Conservation (phyloP, 2,113 vertebrate species). For the Thoracochromis brauschi region DNA sequence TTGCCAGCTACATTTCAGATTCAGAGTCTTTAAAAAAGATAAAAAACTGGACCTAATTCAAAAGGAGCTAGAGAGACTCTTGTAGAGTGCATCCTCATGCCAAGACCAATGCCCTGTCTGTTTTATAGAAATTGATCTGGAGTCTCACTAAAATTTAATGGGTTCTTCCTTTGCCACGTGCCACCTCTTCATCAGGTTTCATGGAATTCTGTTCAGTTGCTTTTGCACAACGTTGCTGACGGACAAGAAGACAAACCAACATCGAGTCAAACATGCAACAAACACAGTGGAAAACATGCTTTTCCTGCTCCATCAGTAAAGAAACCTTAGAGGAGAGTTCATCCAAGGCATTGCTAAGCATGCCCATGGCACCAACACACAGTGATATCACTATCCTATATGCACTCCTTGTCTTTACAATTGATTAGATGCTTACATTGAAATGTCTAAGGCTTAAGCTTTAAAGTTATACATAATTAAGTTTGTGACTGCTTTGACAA, state of each 20-base stretch:
- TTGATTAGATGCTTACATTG: neutral
- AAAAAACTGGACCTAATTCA: slow-evolving; percentile 42
- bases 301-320: neutral
- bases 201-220: neutral
- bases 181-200: neutral
- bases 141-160: neutral
- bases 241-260: neutral
- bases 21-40: neutral
- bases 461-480: neutral
- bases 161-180: neutral
- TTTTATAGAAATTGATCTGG: neutral
- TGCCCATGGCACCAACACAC: slow-evolving; percentile 7
- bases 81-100: neutral
- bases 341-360: slow-evolving; percentile 59
- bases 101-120: neutral
- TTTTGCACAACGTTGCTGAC: neutral
- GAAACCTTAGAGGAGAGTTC: neutral
- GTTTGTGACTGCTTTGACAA: neutral
- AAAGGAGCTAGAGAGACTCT: slow-evolving; percentile 35
- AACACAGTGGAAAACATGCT: neutral
- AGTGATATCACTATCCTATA: neutral
- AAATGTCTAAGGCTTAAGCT: neutral
- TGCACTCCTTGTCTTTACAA: neutral
- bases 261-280: neutral
- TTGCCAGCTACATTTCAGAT: slow-evolving; percentile 58